Evolutionary conservation across 2,888 invertebrate species (phyloP), one percentile per base, ranked within the genome.

Genomic region (Drosophila sordidapex): DNA sequence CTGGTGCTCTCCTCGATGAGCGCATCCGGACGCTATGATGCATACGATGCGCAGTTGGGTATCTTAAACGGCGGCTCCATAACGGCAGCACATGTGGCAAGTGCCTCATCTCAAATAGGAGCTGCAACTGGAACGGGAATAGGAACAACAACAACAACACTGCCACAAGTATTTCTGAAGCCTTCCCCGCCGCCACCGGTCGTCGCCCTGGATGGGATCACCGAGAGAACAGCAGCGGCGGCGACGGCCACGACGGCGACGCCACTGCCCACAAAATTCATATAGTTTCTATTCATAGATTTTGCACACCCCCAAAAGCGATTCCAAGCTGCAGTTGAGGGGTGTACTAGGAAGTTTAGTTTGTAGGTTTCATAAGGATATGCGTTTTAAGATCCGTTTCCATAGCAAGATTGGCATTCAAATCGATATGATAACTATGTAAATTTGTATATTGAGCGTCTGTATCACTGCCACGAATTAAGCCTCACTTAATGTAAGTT

Each of bases 1-100:
- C 70, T 91, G 58, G 91, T 91, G 62, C 86, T 91, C 60, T 91
- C 92, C 54, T 91, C 91, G 49, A 89, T 91, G 92, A 91, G 91
- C 64, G 83, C 77, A 18, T 69, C 77, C 2, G 81, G 61, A n/a
- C 78, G 78, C 3, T 78, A 80, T n/a, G 77, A 77, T 58, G 76
- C 71, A 21, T 80, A 80, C 21, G 81, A 80, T 72, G 56, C 78
- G 54, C 82, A 81, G 31, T 11, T 78, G 54, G 86, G 89, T 13
- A 43, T 85, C 25, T 70, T 74, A 29, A 84, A 90, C 64, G 83
- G 83, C 31, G 83, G 83, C 35, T 52, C 78, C 0, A 29, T 75
- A 56, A 56, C 76, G 18, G 53, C 80, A 29, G 63, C 74, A 1
- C 79, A 77, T 27, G 13, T 75, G 62, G 35, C 64, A 13, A 59